Percentiles rank a stretch among this genome's conserved stretches.
Evolutionary conservation across 2,797 vertebrate genomes (phyloP).

Genomic region (Myotis vivesi): DNA sequence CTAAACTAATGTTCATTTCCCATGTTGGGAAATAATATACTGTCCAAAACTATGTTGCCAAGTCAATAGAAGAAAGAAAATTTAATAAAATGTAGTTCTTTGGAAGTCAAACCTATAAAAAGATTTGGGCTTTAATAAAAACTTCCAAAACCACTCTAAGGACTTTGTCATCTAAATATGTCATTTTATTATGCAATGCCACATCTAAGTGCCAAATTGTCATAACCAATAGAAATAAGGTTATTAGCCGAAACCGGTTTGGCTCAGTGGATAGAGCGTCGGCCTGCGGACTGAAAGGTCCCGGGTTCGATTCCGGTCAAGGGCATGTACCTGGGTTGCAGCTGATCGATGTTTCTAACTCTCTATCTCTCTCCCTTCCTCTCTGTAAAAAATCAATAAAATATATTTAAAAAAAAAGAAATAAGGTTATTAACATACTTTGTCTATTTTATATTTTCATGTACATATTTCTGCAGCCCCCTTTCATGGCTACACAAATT

Average conservation of each 20-base stretch:
- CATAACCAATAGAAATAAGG: conserved; percentile 46
- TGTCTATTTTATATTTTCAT: background rate
- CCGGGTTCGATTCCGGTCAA: too few relatives aligned
- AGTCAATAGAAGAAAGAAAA: background rate
- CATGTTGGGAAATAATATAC: background rate
- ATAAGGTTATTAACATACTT: background rate
- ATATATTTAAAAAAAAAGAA: too few relatives aligned
- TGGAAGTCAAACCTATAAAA: conserved; percentile 36
- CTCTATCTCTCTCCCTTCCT: too few relatives aligned
- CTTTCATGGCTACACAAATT: background rate
- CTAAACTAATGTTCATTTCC: conserved; percentile 37
- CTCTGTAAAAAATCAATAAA: too few relatives aligned
- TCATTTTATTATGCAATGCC: conserved; percentile 32
- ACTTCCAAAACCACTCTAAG: background rate
- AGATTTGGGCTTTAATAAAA: conserved; percentile 13
- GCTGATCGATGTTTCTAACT: too few relatives aligned
- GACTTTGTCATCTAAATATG: conserved; percentile 1
- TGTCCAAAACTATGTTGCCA: background rate
- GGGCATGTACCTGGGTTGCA: too few relatives aligned
- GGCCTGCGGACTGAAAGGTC: too few relatives aligned
- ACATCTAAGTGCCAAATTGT: background rate
- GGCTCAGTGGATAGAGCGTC: too few relatives aligned
- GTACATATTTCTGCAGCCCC: background rate
- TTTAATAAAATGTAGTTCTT: background rate
- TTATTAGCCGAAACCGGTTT: too few relatives aligned